Conservation (phyloP, 2,888 invertebrate species). For the Artemia sp. region DNA sequence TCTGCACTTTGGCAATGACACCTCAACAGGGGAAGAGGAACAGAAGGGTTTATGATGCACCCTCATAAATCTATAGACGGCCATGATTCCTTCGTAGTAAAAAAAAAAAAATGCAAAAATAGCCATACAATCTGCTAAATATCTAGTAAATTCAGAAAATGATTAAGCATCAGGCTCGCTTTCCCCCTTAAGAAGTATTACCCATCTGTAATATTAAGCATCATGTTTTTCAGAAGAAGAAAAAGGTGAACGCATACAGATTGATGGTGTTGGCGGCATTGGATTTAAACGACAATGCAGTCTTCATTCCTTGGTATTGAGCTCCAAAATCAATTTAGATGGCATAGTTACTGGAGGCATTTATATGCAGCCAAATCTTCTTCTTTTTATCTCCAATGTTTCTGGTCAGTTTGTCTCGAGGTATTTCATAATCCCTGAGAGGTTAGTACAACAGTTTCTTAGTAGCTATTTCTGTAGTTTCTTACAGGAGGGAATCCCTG, state of each 20-base stretch:
- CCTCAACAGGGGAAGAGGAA: too few species aligned
- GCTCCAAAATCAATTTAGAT: constrained; percentile 1
- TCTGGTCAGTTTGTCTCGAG: constrained; percentile 10
- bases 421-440: not conserved
- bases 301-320: constrained; percentile 14
- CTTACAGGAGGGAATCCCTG: not conserved
- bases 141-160: too few species aligned
- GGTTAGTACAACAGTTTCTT: not conserved
- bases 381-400: not conserved
- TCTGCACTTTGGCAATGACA: too few species aligned
- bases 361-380: not conserved
- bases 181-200: too few species aligned
- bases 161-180: too few species aligned
- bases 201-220: too few species aligned
- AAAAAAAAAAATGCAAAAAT: too few species aligned
- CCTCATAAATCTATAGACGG: too few species aligned
- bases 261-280: constrained; percentile 25
- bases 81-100: too few species aligned
- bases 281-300: constrained; percentile 22
- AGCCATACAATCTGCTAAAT: too few species aligned
- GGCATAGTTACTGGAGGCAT: not conserved
- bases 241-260: constrained; percentile 20
- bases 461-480: not conserved
- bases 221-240: too few species aligned
- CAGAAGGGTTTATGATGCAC: too few species aligned